Evolutionary conservation across 2,113 vertebrate species (phyloP), one percentile per base, ranked within the genome.

Genomic region (Beaufortia kweichowensis): DNA sequence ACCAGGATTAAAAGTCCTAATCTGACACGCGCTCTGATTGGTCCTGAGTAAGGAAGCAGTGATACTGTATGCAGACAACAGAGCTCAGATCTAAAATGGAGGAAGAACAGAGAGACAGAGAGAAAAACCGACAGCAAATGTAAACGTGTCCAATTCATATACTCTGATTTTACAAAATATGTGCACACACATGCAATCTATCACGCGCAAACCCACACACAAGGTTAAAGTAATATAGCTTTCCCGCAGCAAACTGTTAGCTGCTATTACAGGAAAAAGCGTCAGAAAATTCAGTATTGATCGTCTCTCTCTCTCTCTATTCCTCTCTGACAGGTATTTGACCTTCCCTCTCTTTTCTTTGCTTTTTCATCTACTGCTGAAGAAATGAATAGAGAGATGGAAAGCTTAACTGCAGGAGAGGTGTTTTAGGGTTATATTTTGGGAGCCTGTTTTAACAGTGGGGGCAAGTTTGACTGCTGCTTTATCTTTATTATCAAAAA

Each of bases 401-500:
- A 61, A 76, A 69, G 74, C 81, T 77, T 78, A 85, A 71, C 66
- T 80, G 62, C 81, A 79, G 86, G 70, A 71, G 64, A 39, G 28
- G 3, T 35, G 26, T 71, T 69, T 73, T 61, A 29, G 8, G 55
- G 62, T 43, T 77, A 28, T 28, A 28, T 55, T 75, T 77, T 78
- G 15, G 76, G 59, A 77, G 75, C 10, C 73, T 83, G 81, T 81
- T 86, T 87, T 81, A 75, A 31, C 66, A 78, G 70, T 39, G 67
- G 70, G 77, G 73, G 79, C 81, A 70, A 68, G 81, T 85, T 75
- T 88, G 85, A 90, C 85, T 86, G 83, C 80, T 82, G 85, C 84
- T 90, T 89, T 90, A 90, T 91, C 85, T 89, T 91, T 89, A 86
- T 89, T 90, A 89, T 89, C 63, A 87, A 88, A 89, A 86, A 87